Evolutionary conservation across 2,113 vertebrate species (phyloP).

Genomic region (Pycnonotus jocosus): DNA sequence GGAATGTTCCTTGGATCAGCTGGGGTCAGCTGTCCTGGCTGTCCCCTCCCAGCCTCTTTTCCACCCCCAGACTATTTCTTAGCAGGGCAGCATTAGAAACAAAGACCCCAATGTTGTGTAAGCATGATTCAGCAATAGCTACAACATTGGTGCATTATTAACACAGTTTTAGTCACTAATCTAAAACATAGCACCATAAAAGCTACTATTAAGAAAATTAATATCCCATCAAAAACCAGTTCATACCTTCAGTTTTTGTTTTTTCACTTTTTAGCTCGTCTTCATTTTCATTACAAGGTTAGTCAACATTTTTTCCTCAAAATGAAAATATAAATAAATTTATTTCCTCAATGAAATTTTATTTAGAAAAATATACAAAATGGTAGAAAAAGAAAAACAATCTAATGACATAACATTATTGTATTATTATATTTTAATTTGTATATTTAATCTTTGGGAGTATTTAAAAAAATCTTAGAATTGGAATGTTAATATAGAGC

Average conservation of each 20-base stretch:
- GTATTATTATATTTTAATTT: background rate
- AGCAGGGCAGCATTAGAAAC: background rate
- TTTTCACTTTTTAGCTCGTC: background rate
- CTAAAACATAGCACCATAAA: background rate
- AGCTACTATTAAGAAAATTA: background rate
- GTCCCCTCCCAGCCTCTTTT: background rate
- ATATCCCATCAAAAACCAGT: background rate
- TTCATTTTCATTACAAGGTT: background rate
- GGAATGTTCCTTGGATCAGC: background rate
- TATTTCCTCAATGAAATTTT: background rate
- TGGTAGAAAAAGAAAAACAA: background rate
- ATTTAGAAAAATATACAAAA: background rate
- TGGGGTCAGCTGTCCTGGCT: background rate
- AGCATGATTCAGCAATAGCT: background rate
- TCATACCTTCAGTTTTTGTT: background rate
- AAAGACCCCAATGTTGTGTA: background rate
- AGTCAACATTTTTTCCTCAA: background rate
- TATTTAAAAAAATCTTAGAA: background rate
- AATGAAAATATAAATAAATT: background rate
- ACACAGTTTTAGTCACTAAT: background rate
- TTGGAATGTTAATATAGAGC: background rate
- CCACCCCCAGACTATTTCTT: fast-evolving
- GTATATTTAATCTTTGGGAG: background rate
- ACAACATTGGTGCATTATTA: background rate
- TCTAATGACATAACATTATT: background rate